Conservation (phyloP, 2,113 vertebrate genomes). For the Oreotrochilus melanogaster region DNA sequence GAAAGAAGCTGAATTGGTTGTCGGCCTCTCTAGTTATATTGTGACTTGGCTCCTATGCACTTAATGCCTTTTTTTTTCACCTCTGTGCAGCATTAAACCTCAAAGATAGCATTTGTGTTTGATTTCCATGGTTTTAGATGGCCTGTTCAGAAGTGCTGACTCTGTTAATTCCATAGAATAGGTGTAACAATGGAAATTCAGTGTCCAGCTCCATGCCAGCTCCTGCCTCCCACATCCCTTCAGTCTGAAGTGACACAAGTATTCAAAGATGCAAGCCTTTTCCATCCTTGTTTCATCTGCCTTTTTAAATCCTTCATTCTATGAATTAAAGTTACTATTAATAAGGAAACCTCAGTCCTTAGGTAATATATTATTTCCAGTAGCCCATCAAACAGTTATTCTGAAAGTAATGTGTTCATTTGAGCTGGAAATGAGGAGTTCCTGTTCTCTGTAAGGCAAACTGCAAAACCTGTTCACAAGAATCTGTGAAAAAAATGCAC, state of each 20-base stretch:
- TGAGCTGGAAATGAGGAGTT: background rate
- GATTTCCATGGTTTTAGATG: background rate
- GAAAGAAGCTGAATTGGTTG: background rate
- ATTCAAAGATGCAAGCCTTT: background rate
- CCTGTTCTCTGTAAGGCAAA: background rate
- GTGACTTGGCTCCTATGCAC: background rate
- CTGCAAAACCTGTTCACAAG: background rate
- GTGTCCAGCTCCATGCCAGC: accelerated
- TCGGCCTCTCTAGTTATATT: background rate
- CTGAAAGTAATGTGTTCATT: background rate
- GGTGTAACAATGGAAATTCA: background rate
- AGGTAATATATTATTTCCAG: background rate
- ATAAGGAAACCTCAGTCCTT: background rate
- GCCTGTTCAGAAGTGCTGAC: background rate
- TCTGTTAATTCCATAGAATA: background rate
- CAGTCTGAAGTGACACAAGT: background rate
- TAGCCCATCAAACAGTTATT: background rate
- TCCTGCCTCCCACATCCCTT: background rate
- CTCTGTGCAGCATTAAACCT: background rate
- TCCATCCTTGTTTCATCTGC: background rate
- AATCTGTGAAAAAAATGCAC: background rate
- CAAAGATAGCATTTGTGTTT: background rate
- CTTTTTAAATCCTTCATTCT: background rate
- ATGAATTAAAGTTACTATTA: background rate
- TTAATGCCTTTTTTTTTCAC: accelerated